phyloP scores from a whole-genome alignment of 1,140 invertebrate genomes.

The Laupala kohalensis region DNA sequence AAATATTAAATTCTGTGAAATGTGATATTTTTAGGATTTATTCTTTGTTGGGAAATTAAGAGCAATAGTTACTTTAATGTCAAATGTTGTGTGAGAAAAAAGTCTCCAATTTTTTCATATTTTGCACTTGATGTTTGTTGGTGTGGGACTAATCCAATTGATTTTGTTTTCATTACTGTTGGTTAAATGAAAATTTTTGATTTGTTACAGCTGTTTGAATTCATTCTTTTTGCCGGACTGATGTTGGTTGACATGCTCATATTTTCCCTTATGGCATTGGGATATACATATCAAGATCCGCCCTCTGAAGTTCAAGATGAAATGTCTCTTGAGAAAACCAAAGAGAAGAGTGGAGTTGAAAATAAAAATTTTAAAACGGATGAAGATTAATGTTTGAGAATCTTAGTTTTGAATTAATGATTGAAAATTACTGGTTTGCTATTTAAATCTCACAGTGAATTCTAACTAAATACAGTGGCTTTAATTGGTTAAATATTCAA shows the following conservation, averaged over 20 bases:
- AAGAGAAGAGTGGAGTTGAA: slow-evolving; percentile 19
- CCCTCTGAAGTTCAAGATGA: slow-evolving; percentile 19
- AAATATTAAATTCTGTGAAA: too few species aligned
- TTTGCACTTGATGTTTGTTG: too few species aligned
- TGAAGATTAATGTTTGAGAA: slow-evolving; percentile 4
- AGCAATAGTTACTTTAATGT: too few species aligned
- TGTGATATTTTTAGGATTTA: too few species aligned
- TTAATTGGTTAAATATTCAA: neutral
- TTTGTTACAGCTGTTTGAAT: slow-evolving; percentile 76
- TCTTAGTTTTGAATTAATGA: neutral
- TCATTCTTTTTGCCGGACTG: slow-evolving; percentile 74
- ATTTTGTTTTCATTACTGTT: too few species aligned
- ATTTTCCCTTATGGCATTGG: slow-evolving; percentile 61
- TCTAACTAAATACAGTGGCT: neutral
- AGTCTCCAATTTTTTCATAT: too few species aligned
- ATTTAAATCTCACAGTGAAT: neutral
- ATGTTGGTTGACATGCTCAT: slow-evolving; percentile 73
- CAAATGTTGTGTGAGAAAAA: too few species aligned
- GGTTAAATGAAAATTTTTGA: too few species aligned
- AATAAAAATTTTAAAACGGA: slow-evolving; percentile 9
- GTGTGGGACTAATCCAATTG: too few species aligned
- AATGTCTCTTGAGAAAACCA: slow-evolving; percentile 21
- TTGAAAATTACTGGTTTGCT: neutral
- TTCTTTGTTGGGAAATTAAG: too few species aligned
- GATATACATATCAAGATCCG: slow-evolving; percentile 47